A percentile compares a stretch with the other conserved stretches of the same genome.
These are phyloP conservation scores for Diadema setosum DNA, from an alignment of 35 echinoderm and acorn worm genomes.

Conservation along the genomic window DNA sequence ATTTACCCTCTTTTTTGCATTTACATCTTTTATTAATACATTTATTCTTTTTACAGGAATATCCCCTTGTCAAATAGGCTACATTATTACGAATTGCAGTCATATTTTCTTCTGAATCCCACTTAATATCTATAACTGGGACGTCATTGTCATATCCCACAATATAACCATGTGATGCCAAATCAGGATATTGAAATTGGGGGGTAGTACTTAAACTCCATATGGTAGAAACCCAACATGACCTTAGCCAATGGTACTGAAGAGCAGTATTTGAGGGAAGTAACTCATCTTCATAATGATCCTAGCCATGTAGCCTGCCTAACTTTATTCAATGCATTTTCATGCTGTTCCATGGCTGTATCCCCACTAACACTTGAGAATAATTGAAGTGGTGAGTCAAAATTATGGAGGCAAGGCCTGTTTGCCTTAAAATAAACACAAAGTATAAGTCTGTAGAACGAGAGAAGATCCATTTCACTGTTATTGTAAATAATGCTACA, in stretches of 20 bases:
- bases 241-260: slow-evolving; percentile 14
- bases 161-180: slow-evolving; percentile 9
- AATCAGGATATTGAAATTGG: neutral
- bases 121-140: neutral
- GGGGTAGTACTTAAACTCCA: neutral
- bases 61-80: slow-evolving; percentile 25
- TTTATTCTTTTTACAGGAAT: slow-evolving; percentile 33
- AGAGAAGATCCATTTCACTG: neutral
- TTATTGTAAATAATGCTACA: neutral
- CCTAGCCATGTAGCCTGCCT: slow-evolving; percentile 31
- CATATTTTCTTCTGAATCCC: slow-evolving; percentile 34
- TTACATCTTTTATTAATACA: slow-evolving; percentile 13
- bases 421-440: slow-evolving; percentile 41
- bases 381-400: slow-evolving; percentile 14
- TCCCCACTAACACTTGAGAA: neutral
- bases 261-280: slow-evolving; percentile 38
- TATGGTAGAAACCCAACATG: slow-evolving; percentile 26
- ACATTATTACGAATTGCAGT: slow-evolving; percentile 29
- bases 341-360: neutral
- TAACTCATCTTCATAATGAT: slow-evolving; percentile 47
- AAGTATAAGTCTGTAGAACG: slow-evolving; percentile 43
- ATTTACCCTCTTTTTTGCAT: slow-evolving; percentile 13
- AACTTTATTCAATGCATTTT: slow-evolving; percentile 16
- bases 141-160: neutral
- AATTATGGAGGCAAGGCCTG: slow-evolving; percentile 6